These are phyloP conservation scores for Cheumatopsyche charites DNA, from an alignment of 1,140 invertebrate species.

Conservation along the genomic window DNA sequence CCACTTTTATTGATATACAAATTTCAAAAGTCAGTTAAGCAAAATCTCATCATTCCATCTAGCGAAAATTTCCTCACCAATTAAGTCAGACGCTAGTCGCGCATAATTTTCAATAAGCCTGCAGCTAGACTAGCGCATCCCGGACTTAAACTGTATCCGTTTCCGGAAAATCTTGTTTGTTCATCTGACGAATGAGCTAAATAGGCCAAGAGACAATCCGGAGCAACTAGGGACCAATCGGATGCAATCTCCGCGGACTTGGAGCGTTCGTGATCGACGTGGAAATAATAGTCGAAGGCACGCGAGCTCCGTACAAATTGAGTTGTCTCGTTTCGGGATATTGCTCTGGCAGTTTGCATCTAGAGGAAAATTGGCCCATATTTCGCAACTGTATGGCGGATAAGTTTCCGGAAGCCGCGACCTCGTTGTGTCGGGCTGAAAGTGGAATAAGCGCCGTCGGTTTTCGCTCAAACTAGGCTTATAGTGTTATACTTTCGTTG, in stretches of 20 bases:
- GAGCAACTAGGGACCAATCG: neutral
- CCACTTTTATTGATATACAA: no score
- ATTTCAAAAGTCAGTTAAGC: no score
- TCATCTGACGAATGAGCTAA: neutral
- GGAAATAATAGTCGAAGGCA: slow-evolving; percentile 42
- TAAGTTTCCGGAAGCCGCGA: no score
- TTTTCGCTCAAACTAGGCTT: no score
- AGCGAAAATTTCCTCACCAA: no score
- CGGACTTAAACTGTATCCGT: neutral
- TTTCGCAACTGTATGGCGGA: neutral
- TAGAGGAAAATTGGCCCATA: slow-evolving; percentile 5
- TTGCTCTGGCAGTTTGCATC: neutral
- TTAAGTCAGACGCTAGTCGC: no score
- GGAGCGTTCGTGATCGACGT: slow-evolving; percentile 31
- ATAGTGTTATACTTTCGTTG: no score
- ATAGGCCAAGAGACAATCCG: slow-evolving; percentile 12
- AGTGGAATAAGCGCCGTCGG: no score
- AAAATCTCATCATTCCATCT: no score
- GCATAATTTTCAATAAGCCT: no score
- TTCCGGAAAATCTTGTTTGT: slow-evolving; percentile 5
- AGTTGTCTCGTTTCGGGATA: slow-evolving; percentile 43
- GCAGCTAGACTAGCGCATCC: neutral
- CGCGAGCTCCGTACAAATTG: slow-evolving; percentile 35
- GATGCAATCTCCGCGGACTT: neutral
- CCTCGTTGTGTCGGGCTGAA: no score